phyloP scores from a whole-genome alignment of 2,797 vertebrate genomes.

The Sparidentex hasta region DNA sequence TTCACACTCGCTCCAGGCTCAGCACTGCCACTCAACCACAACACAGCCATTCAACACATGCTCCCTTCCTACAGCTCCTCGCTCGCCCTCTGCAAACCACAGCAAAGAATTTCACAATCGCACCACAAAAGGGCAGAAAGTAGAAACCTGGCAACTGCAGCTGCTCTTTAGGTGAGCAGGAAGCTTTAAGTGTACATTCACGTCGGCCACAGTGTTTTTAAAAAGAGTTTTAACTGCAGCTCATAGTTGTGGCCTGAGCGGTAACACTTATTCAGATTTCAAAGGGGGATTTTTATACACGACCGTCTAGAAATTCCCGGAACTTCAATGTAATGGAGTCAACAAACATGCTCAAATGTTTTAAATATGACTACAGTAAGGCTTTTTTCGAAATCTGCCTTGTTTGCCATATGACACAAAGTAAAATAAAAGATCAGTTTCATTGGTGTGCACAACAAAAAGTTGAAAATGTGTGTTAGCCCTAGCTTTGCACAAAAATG shows the following conservation, averaged over 20 bases:
- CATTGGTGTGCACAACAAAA: not conserved
- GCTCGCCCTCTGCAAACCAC: slow-evolving; percentile 61
- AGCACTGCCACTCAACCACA: slow-evolving; percentile 75
- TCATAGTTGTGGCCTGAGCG: slow-evolving; percentile 38
- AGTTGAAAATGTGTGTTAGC: not conserved
- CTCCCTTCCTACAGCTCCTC: slow-evolving; percentile 61
- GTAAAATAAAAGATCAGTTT: not conserved
- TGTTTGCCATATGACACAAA: not conserved
- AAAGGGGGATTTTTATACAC: slow-evolving; percentile 19
- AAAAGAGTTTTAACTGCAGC: slow-evolving; percentile 63
- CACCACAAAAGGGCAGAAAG: slow-evolving; percentile 73
- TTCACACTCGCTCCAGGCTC: slow-evolving; percentile 77
- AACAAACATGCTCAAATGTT: not conserved
- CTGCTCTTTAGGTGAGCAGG: slow-evolving; percentile 71
- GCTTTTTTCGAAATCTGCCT: not conserved
- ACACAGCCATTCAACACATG: slow-evolving; percentile 73
- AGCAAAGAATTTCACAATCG: slow-evolving; percentile 80
- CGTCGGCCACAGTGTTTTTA: slow-evolving; percentile 43
- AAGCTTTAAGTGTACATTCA: slow-evolving; percentile 46
- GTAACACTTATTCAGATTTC: slow-evolving; percentile 27
- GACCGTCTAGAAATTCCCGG: slow-evolving; percentile 13
- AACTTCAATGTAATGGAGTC: not conserved
- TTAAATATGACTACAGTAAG: not conserved
- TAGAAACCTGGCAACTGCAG: slow-evolving; percentile 73
- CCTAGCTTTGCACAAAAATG: not conserved